A percentile compares a stretch with the other conserved stretches of the same genome.
Conservation (phyloP, 2,888 invertebrate species). For the Reticulitermes lucifugus region DNA sequence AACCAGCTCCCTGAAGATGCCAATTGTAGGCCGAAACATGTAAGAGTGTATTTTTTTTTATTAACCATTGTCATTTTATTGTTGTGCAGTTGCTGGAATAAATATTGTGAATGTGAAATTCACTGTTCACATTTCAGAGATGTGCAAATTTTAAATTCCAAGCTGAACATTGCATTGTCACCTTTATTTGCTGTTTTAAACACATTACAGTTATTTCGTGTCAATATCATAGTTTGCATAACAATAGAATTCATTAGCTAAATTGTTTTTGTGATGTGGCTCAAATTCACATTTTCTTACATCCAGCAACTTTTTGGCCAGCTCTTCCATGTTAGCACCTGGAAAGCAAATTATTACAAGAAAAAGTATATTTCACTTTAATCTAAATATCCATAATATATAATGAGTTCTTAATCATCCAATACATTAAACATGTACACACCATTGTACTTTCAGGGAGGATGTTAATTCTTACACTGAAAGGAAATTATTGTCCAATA, state of each 20-base stretch:
- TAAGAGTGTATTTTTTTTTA: too few relatives aligned
- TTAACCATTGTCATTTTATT: too few relatives aligned
- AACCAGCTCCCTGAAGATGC: too few relatives aligned
- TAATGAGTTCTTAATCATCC: too few relatives aligned
- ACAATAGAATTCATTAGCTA: conserved; percentile 93
- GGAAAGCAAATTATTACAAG: conserved; percentile 55
- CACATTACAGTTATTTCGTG: conserved; percentile 46
- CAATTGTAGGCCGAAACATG: too few relatives aligned
- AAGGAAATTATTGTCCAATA: too few relatives aligned
- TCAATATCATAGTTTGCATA: conserved; percentile 89
- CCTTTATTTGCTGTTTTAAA: background rate
- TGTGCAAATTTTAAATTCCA: background rate
- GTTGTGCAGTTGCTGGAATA: too few relatives aligned
- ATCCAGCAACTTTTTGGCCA: conserved; percentile 73
- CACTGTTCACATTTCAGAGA: background rate
- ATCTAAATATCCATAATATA: background rate
- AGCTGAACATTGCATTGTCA: background rate
- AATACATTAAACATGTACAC: too few relatives aligned
- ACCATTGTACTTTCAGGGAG: too few relatives aligned
- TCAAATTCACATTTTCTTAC: conserved; percentile 76
- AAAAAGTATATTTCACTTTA: background rate
- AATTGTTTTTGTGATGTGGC: conserved; percentile 88
- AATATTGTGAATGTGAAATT: too few relatives aligned
- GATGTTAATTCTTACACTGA: too few relatives aligned
- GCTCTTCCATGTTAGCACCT: conserved; percentile 82